Conservation (phyloP, 2,888 invertebrate species). For the Apamea epomidion region DNA sequence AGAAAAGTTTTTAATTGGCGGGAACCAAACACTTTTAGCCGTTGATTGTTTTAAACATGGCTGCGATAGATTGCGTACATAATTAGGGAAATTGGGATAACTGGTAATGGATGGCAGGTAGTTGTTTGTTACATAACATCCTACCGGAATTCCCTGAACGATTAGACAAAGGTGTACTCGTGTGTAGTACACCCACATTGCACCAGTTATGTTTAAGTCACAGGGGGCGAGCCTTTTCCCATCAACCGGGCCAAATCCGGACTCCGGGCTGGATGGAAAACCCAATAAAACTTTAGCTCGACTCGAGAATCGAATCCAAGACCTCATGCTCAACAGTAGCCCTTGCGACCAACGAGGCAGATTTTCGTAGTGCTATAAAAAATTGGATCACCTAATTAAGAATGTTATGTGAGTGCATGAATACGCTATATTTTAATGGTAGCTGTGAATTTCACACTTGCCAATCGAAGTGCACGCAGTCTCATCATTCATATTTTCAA, state of each 20-base stretch:
- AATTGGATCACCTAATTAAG: neutral
- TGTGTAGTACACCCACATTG: no score
- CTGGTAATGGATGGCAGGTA: neutral
- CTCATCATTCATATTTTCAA: neutral
- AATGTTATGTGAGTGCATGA: neutral
- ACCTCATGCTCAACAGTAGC: no score
- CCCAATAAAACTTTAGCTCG: no score
- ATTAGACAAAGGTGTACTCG: no score
- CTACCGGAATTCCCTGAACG: neutral
- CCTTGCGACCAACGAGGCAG: no score
- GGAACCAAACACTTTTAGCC: constrained; percentile 50
- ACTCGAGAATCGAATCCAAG: no score
- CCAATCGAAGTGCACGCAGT: neutral
- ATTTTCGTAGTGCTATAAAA: neutral
- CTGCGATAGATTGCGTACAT: constrained; percentile 15
- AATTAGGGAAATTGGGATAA: neutral
- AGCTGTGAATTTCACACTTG: neutral
- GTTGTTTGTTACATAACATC: neutral
- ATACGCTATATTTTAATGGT: neutral
- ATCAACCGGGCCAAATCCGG: no score
- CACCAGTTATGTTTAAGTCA: no score
- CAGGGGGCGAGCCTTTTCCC: no score
- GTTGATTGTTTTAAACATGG: constrained; percentile 28
- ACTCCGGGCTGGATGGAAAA: no score
- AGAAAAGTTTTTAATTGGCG: constrained; percentile 55